Evolutionary conservation across 2,888 invertebrate species (phyloP).

Genomic region (Drosophila testacea): DNA sequence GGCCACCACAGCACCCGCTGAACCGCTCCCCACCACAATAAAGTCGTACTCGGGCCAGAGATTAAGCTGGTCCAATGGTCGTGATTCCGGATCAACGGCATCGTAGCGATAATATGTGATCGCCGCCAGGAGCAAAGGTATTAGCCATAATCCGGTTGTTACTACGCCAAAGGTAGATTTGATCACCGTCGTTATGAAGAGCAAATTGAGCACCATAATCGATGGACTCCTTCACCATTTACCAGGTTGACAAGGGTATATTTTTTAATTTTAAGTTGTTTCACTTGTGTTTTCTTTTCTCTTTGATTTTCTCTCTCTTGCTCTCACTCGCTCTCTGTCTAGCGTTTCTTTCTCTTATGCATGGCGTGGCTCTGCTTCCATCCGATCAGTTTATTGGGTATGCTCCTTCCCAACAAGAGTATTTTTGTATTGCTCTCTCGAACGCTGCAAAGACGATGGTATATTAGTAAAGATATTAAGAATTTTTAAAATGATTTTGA

Average conservation of each 20-base stretch:
- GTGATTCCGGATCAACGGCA: constrained; percentile 92
- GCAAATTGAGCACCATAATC: constrained; percentile 90
- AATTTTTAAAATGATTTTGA: no score
- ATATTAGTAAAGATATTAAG: background rate
- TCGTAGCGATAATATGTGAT: constrained; percentile 93
- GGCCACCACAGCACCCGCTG: constrained; percentile 95
- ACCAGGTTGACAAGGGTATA: background rate
- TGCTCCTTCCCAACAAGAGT: background rate
- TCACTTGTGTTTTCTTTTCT: background rate
- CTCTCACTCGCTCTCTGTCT: constrained; percentile 49
- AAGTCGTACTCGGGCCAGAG: constrained; percentile 92
- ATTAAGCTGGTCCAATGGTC: constrained; percentile 89
- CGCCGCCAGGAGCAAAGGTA: constrained; percentile 93
- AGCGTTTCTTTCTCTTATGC: constrained; percentile 71
- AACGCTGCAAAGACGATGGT: constrained; percentile 9
- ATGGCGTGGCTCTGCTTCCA: constrained; percentile 58
- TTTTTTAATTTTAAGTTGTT: background rate
- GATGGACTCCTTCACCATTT: background rate
- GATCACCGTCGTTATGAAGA: constrained; percentile 91
- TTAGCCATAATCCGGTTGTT: constrained; percentile 93
- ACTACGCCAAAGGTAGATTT: constrained; percentile 90
- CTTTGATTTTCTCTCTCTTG: background rate
- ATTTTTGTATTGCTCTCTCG: background rate
- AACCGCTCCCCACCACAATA: constrained; percentile 93
- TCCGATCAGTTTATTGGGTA: constrained; percentile 9